A percentile compares a stretch with the other conserved stretches of the same genome.
Evolutionary conservation across 2,113 vertebrate genomes (phyloP).

Genomic region (Carlito syrichta): DNA sequence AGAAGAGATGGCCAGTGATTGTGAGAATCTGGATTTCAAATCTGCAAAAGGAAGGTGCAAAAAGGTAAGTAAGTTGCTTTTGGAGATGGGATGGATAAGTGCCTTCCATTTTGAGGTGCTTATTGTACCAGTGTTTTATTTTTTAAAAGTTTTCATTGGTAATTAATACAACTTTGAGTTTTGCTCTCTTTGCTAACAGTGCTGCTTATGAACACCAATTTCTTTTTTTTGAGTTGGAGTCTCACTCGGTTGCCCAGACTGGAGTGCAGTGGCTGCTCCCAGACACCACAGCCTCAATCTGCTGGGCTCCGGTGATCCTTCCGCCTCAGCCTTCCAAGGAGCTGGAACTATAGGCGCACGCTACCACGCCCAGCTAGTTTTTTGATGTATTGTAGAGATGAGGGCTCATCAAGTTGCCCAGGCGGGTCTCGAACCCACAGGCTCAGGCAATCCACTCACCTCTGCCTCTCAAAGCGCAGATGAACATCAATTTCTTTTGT

Average conservation of each 20-base stretch:
- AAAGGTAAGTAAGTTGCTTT: conserved; percentile 70
- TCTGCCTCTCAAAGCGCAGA: too few species aligned
- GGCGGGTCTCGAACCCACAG: too few species aligned
- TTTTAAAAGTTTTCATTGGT: neutral
- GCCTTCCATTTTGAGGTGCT: conserved; percentile 3
- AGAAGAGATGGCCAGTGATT: conserved; percentile 74
- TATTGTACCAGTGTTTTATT: neutral
- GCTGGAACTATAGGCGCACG: too few species aligned
- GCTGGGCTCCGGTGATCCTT: too few species aligned
- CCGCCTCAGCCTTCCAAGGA: too few species aligned
- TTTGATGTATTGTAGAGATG: too few species aligned
- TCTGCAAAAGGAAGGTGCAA: conserved; percentile 75
- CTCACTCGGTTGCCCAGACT: too few species aligned
- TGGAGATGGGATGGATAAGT: conserved; percentile 14
- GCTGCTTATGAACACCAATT: neutral
- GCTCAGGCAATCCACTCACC: too few species aligned
- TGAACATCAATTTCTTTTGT: neutral
- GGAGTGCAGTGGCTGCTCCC: too few species aligned
- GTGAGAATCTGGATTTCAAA: conserved; percentile 80
- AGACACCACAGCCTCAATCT: too few species aligned
- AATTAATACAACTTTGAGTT: conserved; percentile 7
- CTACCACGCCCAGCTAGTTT: too few species aligned
- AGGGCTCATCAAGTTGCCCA: too few species aligned
- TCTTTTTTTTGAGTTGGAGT: neutral
- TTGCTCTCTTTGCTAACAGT: neutral